phyloP scores from a whole-genome alignment of 2,113 vertebrate genomes.

The Seriola aureovittata region DNA sequence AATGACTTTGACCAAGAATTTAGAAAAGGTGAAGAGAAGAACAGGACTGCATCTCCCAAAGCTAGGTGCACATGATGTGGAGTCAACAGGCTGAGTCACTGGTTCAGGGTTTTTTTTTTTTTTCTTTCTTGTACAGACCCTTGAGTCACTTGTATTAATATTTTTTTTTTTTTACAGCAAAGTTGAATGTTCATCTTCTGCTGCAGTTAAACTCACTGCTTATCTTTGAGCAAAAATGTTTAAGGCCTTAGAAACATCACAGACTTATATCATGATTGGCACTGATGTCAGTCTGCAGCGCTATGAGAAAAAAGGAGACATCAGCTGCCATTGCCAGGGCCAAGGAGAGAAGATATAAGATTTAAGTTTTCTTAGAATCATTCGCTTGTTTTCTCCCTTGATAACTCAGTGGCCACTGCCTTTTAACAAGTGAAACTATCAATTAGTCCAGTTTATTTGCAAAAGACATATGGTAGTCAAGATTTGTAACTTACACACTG shows the following conservation, averaged over 20 bases:
- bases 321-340: not conserved
- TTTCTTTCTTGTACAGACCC: not conserved
- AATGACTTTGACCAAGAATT: constrained; percentile 42
- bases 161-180: no score
- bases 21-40: not conserved
- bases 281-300: not conserved
- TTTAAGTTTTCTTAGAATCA: not conserved
- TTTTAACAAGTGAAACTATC: not conserved
- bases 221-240: not conserved
- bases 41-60: constrained; percentile 1
- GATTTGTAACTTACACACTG: constrained; percentile 93
- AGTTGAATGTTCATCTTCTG: not conserved
- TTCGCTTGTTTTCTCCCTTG: not conserved
- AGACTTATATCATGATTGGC: not conserved
- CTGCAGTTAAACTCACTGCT: not conserved
- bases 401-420: not conserved
- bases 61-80: not conserved
- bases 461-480: not conserved
- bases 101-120: not conserved
- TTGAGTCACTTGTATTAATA: not conserved
- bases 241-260: not conserved
- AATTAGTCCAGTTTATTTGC: not conserved
- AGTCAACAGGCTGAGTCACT: not conserved
- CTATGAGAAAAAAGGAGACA: not conserved
- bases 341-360: not conserved